Base-by-base conservation (phyloP, 2,797 vertebrate genomes). In the Choloepus didactylus region DNA sequence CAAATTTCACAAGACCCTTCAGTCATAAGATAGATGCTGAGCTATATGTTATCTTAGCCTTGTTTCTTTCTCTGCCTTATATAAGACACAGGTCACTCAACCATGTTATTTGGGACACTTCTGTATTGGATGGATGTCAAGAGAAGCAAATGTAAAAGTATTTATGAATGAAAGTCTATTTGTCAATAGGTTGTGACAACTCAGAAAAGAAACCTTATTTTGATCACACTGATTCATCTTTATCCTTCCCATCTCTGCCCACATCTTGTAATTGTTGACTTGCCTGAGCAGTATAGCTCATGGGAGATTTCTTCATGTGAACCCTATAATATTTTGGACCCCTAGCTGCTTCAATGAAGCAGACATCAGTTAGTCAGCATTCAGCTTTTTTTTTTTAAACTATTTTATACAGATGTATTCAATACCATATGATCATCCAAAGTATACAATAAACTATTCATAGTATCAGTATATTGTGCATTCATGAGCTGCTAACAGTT, bases 111-210 rank as follows among this genome's bases (percentile, higher is more conserved):
- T 25, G 29, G 38, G 44, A 73, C 64, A 82, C 62, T 9, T 69
- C 67, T 85, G 2, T 29, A 29, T 70, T 88, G 56, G 6, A 0
- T 23, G 64, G 25, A 10, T n/a, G 6, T 44, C 1, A 46, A 64
- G n/a, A 83, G 31, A 62, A 94, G 89, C 93, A 95, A 95, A 97
- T 51, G 38, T 51, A 51, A 91, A 38, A 60, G 90, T 87, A 95
- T 69, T 59, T 15, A 27, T 29, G 15, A 31, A 79, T n/a, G n/a
- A 35, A 46, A 15, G 44, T 38, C 29, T 51, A 31, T 66, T 89
- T 75, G n/a, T n/a, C n/a, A n/a, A n/a, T n/a, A n/a, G n/a, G n/a
- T n/a, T n/a, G n/a, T n/a, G n/a, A n/a, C n/a, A n/a, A n/a, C n/a
- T n/a, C n/a, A n/a, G n/a, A n/a, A n/a, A n/a, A n/a, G n/a, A n/a